These are phyloP conservation scores for Papio anubis DNA, from an alignment of 2,113 vertebrate genomes.

Conservation along the genomic window DNA sequence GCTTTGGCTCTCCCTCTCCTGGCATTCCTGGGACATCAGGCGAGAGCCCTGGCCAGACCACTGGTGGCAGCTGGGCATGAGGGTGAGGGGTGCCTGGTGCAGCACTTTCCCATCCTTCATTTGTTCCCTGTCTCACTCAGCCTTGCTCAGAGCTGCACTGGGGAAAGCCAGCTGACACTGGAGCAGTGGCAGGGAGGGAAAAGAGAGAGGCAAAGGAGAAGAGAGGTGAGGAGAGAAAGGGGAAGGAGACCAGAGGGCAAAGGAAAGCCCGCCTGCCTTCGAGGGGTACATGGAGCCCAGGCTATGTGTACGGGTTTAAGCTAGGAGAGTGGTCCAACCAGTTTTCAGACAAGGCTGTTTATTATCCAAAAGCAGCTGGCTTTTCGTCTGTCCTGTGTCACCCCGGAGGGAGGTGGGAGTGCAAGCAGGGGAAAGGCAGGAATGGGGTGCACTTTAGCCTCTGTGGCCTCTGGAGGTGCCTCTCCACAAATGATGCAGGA, in stretches of 20 bases:
- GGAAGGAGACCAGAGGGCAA: background rate
- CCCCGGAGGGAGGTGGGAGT: conserved; percentile 32
- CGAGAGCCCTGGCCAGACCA: background rate
- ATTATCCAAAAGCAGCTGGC: conserved; percentile 71
- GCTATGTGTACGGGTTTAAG: conserved; percentile 49
- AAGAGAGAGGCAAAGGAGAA: background rate
- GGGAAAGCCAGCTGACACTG: conserved; percentile 68
- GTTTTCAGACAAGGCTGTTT: conserved; percentile 75
- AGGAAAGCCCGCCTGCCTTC: conserved; percentile 29
- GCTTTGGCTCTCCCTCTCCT: conserved; percentile 63
- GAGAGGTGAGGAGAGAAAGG: background rate
- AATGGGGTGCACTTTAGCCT: conserved; percentile 51
- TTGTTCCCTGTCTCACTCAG: conserved; percentile 52
- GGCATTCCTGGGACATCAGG: conserved; percentile 64
- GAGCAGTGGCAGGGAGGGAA: conserved; percentile 56
- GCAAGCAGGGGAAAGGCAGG: conserved; percentile 29
- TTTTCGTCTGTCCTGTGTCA: conserved; percentile 58
- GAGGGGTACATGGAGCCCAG: background rate
- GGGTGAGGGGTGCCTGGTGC: background rate
- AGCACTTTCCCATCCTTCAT: conserved; percentile 1
- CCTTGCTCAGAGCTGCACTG: conserved; percentile 60
- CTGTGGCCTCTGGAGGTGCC: conserved; percentile 23
- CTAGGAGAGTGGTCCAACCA: conserved; percentile 61
- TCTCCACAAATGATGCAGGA: conserved; percentile 31
- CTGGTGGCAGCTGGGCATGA: background rate